Evolutionary conservation across 2,797 vertebrate genomes (phyloP).

Genomic region (Antrozous pallidus): DNA sequence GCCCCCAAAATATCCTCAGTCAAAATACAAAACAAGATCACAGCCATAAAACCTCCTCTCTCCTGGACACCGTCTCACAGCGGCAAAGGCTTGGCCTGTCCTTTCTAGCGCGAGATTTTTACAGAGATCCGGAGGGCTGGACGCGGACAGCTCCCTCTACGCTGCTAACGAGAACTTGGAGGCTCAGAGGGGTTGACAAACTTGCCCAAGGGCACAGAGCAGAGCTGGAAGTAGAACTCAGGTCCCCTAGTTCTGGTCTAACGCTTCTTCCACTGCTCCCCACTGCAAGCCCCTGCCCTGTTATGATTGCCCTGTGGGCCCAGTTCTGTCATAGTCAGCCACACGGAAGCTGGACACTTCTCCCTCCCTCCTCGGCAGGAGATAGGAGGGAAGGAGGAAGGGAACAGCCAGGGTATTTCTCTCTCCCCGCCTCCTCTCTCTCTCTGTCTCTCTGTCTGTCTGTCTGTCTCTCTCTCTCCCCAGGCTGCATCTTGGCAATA

Average conservation of each 20-base stretch:
- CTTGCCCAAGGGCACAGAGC: neutral
- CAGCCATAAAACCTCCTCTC: neutral
- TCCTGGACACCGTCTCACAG: rapidly evolving
- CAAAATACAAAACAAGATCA: neutral
- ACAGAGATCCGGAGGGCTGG: neutral
- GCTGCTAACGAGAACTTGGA: neutral
- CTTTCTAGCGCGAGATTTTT: neutral
- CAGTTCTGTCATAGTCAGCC: rapidly evolving
- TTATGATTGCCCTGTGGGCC: rapidly evolving
- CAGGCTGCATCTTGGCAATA: neutral
- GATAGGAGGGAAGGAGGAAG: neutral
- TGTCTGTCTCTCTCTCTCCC: too few species aligned
- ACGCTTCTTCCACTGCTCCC: neutral
- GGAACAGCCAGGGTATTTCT: neutral
- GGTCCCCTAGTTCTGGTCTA: neutral
- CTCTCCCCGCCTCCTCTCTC: neutral
- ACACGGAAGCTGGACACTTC: neutral
- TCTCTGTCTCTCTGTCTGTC: too few species aligned
- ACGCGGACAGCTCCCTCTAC: neutral
- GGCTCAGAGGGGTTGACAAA: neutral
- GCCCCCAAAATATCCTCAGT: neutral
- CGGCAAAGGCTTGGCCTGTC: neutral
- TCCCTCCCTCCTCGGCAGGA: neutral
- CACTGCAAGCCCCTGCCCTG: neutral
- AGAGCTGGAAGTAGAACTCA: neutral